Evolutionary conservation across 2,888 invertebrate species (phyloP), one percentile per base, ranked within the genome.

Genomic region (Cephalotes varians): DNA sequence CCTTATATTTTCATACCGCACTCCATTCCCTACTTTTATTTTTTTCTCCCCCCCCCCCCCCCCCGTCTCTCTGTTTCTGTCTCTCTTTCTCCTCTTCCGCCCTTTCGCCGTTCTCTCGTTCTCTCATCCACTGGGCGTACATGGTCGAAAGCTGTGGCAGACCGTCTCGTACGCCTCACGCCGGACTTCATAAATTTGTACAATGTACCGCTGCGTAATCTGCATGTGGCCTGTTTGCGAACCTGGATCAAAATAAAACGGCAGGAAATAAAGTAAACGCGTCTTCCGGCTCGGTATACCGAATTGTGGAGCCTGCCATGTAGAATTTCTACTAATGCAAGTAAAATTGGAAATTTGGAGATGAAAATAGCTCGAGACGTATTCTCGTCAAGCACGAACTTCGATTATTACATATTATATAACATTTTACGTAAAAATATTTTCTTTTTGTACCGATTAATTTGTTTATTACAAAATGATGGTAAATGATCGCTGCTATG

Each of bases 1-100:
- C 89, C 89, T 90, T 90, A 90, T 87, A 90, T 90, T 90, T 90
- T 90, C 87, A 87, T 89, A 85, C 90, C 54, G 31, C 51, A 51
- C 65, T 81, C 79, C 64, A 51, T 62, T 40, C 28, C 60, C 9
- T 37, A 65, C 25, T 47, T 21, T 62, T 47, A 44, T 47, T 49
- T 54, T n/a, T 31, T n/a, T 5, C 7, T 34, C 25, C 10, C 15
- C 15, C 18, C 49, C 1, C n/a, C 12, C 34, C 15, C 67, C n/a
- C 9, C 7, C n/a, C 37, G 34, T 18, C 28, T 21, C 79, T 40
- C 64, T 56, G 12, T 21, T 4, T 47, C 25, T 12, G n/a, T 58
- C 31, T 4, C 40, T 37, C 64, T 62, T n/a, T 34, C n/a, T 21
- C 34, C 15, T 21, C 10, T 58, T n/a, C 47, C 6, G 31, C 10